phyloP scores from a whole-genome alignment of 2,797 vertebrate species.

The Etheostoma nigrum region DNA sequence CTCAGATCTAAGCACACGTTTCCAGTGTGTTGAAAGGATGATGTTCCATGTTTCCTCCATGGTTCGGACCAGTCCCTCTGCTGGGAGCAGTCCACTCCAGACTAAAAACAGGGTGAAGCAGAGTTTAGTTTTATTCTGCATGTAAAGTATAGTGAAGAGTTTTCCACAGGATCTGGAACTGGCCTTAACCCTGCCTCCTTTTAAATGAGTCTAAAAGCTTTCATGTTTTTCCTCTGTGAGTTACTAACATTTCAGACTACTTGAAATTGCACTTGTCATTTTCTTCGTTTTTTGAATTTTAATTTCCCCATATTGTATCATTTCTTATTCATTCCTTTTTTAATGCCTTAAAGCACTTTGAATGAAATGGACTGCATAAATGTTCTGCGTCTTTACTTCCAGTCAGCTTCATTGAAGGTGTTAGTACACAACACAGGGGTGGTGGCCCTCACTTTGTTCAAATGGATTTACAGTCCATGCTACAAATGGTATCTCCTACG shows the following conservation, averaged over 20 bases:
- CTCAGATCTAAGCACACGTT: background rate
- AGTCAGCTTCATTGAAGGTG: background rate
- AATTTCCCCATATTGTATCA: background rate
- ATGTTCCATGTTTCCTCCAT: background rate
- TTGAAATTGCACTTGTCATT: slow-evolving; percentile 10
- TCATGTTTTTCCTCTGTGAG: slow-evolving; percentile 3
- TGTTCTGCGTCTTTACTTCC: background rate
- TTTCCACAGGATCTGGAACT: slow-evolving; percentile 2
- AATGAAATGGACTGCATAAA: background rate
- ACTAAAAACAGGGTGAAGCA: slow-evolving; percentile 9
- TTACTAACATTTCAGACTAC: background rate
- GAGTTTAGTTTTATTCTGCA: background rate
- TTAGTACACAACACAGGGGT: background rate
- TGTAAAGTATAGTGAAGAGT: background rate
- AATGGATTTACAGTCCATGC: slow-evolving; percentile 2
- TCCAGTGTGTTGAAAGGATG: no score
- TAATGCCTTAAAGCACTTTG: slow-evolving; percentile 12
- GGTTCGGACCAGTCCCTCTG: background rate
- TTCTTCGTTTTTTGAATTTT: background rate
- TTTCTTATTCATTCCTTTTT: background rate
- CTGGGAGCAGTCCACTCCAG: background rate
- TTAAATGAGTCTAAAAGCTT: slow-evolving; percentile 2
- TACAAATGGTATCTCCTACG: background rate
- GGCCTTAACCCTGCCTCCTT: background rate
- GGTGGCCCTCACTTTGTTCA: slow-evolving; percentile 4